Evolutionary conservation across 2,113 vertebrate genomes (phyloP).

Genomic region (Labeo rohita): DNA sequence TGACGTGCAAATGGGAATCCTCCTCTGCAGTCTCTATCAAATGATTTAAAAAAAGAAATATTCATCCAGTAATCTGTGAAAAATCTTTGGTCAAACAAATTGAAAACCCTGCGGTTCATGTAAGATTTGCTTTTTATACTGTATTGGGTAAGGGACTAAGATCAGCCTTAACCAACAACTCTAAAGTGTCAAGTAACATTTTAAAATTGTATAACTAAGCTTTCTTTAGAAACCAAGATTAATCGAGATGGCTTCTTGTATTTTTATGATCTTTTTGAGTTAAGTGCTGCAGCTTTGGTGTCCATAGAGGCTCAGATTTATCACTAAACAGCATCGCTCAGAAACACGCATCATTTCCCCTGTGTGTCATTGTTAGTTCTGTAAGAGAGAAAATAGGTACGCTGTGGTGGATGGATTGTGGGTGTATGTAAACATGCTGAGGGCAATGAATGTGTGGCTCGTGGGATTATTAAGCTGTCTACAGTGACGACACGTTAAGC

Average conservation of each 20-base stretch:
- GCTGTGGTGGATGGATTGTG: conserved; percentile 32
- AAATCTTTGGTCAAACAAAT: neutral
- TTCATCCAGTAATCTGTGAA: neutral
- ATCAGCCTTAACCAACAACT: neutral
- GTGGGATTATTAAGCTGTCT: conserved; percentile 54
- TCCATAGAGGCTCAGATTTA: neutral
- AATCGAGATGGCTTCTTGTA: neutral
- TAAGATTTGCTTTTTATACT: neutral
- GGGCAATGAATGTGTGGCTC: conserved; percentile 19
- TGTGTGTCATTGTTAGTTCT: conserved; percentile 3
- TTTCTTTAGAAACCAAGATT: neutral
- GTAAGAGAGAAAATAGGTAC: neutral
- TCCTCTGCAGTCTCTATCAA: neutral
- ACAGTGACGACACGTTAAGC: conserved; percentile 50
- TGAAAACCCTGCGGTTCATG: neutral
- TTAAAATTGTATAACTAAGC: neutral
- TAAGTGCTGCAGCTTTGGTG: neutral
- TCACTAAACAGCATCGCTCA: neutral
- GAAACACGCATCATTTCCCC: neutral
- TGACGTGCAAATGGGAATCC: neutral
- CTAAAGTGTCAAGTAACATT: neutral
- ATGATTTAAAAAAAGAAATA: neutral
- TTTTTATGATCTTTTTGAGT: neutral
- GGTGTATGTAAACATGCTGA: conserved; percentile 38
- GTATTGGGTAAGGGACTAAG: neutral